Evolutionary conservation across 2,888 invertebrate species (phyloP).

Genomic region (Alloplasta piceator): DNA sequence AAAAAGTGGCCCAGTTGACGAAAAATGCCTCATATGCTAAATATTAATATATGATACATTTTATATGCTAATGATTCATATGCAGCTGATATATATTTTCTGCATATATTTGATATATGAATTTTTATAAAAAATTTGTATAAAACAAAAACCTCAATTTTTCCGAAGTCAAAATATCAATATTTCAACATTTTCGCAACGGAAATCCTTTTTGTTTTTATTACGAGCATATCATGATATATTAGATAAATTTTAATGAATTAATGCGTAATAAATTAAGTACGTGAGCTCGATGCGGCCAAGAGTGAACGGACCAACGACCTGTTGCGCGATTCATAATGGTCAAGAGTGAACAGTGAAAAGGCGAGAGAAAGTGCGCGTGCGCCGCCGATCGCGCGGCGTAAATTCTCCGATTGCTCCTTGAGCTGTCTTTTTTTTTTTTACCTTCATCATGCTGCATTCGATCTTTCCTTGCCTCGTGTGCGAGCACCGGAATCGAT

Average conservation of each 20-base stretch:
- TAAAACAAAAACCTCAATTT: too few species aligned
- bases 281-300: slow-evolving; percentile 30
- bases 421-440: slow-evolving; percentile 10
- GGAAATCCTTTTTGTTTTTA: too few species aligned
- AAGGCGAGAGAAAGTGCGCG: slow-evolving; percentile 34
- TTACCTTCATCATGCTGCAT: slow-evolving; percentile 17
- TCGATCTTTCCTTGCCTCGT: slow-evolving; percentile 30
- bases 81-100: too few species aligned
- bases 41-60: too few species aligned
- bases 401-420: slow-evolving; percentile 60
- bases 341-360: slow-evolving; percentile 18
- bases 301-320: slow-evolving; percentile 73
- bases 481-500: slow-evolving; percentile 47
- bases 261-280: too few species aligned
- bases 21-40: too few species aligned
- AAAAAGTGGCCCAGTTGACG: too few species aligned
- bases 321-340: slow-evolving; percentile 75
- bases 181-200: too few species aligned
- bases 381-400: slow-evolving; percentile 67
- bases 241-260: background rate
- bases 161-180: too few species aligned
- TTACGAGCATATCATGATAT: background rate
- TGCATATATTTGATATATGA: too few species aligned
- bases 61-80: too few species aligned
- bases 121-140: too few species aligned